Conservation (phyloP, 2,888 invertebrate species). For the Drosophila neotestacea region DNA sequence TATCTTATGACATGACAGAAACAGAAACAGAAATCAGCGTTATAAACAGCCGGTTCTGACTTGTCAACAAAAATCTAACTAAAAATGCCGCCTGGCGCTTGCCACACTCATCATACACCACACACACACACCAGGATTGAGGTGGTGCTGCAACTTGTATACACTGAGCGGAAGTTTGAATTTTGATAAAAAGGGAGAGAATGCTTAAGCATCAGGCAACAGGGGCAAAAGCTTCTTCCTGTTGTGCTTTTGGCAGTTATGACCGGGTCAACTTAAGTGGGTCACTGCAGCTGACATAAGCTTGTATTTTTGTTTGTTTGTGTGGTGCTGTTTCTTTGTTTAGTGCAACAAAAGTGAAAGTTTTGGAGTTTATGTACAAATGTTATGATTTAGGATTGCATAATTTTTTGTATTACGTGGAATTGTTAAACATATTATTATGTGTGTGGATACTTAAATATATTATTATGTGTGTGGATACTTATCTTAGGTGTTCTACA, state of each 20-base stretch:
- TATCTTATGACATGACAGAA: slow-evolving; percentile 31
- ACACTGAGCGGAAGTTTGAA: slow-evolving; percentile 75
- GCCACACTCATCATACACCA: slow-evolving; percentile 11
- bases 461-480: too few relatives aligned
- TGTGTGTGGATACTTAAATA: too few relatives aligned
- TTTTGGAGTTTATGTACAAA: slow-evolving; percentile 9
- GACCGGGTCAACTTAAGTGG: slow-evolving; percentile 41
- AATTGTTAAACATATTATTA: too few relatives aligned
- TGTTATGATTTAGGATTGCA: slow-evolving; percentile 8
- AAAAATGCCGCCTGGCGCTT: slow-evolving; percentile 66
- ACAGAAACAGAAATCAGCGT: slow-evolving; percentile 68
- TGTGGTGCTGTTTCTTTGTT: slow-evolving; percentile 14
- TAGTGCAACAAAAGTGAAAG: slow-evolving; percentile 36
- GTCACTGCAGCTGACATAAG: slow-evolving; percentile 60
- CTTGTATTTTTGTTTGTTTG: background rate
- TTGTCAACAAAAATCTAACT: slow-evolving; percentile 62
- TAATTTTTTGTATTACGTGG: background rate
- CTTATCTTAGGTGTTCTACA: too few relatives aligned
- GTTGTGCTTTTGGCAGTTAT: slow-evolving; percentile 55
- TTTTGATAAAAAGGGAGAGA: slow-evolving; percentile 53
- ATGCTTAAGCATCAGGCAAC: slow-evolving; percentile 41
- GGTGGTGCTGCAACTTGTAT: slow-evolving; percentile 17
- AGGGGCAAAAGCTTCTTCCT: slow-evolving; percentile 48
- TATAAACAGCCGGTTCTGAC: slow-evolving; percentile 55
- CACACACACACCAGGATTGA: slow-evolving; percentile 3